These are phyloP conservation scores for Malurus leucopterus DNA, from an alignment of 2,797 vertebrate genomes.

Conservation along the genomic window DNA sequence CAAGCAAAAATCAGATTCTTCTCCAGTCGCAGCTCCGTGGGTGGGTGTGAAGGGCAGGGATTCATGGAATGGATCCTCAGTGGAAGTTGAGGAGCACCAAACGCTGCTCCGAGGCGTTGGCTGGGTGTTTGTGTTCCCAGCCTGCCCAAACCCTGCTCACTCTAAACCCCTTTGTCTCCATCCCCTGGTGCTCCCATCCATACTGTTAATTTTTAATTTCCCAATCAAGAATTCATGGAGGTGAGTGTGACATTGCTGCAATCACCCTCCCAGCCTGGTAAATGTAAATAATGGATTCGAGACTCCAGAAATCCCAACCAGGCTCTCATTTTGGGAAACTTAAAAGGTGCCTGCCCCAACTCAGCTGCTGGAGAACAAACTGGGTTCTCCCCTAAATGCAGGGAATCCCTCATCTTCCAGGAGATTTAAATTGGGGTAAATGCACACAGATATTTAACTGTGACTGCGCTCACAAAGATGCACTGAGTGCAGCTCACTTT, in stretches of 20 bases:
- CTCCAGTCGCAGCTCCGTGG: background rate
- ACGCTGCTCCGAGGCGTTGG: background rate
- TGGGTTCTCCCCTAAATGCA: background rate
- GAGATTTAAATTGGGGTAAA: too few species aligned
- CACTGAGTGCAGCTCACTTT: background rate
- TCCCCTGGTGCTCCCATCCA: background rate
- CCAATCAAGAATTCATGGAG: conserved; percentile 42
- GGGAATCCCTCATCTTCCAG: background rate
- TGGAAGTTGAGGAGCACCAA: background rate
- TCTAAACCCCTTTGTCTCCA: background rate
- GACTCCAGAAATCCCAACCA: background rate
- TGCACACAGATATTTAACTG: background rate
- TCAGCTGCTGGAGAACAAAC: conserved; percentile 16
- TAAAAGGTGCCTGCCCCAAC: background rate
- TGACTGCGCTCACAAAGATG: background rate
- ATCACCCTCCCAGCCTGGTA: background rate
- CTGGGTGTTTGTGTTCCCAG: background rate
- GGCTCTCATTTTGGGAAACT: background rate
- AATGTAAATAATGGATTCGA: background rate
- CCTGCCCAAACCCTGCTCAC: background rate
- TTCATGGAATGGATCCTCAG: background rate
- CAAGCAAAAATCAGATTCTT: background rate
- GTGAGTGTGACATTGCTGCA: conserved; percentile 43
- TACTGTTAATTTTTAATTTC: conserved; percentile 57
- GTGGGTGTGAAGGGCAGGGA: background rate